Evolutionary conservation across 2,888 invertebrate genomes (phyloP).

Genomic region (Physocephala rufipes): DNA sequence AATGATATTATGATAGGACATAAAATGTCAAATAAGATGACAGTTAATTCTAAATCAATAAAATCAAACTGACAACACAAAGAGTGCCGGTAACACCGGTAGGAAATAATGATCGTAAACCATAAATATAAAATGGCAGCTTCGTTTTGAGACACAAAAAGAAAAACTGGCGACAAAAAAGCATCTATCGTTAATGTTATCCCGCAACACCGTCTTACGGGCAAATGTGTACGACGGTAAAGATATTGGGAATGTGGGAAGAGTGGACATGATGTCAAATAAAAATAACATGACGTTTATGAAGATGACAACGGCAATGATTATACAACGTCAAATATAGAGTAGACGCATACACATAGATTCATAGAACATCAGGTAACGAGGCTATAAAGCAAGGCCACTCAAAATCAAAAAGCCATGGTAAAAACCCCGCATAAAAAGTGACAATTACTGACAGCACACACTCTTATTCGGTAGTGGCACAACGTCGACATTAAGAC

Average conservation of each 20-base stretch:
- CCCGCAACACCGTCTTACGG: neutral
- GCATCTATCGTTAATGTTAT: neutral
- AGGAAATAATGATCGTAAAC: neutral
- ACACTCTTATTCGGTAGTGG: slow-evolving; percentile 38
- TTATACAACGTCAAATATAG: neutral
- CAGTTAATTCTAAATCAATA: slow-evolving; percentile 56
- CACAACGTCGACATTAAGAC: slow-evolving; percentile 19
- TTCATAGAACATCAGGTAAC: slow-evolving; percentile 25
- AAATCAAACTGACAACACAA: slow-evolving; percentile 54
- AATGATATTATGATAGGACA: slow-evolving; percentile 59
- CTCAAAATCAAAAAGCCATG: slow-evolving; percentile 14
- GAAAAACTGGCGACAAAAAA: neutral
- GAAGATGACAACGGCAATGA: no score
- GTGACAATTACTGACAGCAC: slow-evolving; percentile 58
- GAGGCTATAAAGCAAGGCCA: slow-evolving; percentile 10
- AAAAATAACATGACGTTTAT: neutral
- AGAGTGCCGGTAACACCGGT: neutral
- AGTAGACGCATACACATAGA: no score
- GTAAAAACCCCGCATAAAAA: slow-evolving; percentile 53
- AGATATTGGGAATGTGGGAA: neutral
- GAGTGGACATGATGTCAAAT: neutral
- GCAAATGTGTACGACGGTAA: neutral
- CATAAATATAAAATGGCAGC: neutral
- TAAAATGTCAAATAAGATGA: slow-evolving; percentile 59
- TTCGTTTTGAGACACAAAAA: neutral